These are phyloP conservation scores for Ichneumoninae sp. DNA, from an alignment of 2,888 invertebrate species.

Conservation along the genomic window DNA sequence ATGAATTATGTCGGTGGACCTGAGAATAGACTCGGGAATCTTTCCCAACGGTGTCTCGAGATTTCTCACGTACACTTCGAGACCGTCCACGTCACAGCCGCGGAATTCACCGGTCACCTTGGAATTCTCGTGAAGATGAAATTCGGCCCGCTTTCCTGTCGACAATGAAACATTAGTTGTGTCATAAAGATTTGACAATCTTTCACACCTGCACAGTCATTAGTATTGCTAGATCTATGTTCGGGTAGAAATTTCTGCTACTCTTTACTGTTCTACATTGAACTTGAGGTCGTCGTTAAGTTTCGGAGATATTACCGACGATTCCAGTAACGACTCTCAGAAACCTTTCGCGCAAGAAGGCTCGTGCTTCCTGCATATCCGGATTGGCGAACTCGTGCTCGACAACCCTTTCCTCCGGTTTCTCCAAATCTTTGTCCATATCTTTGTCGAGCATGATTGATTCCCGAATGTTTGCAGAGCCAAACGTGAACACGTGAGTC, in stretches of 20 bases:
- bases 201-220: not conserved
- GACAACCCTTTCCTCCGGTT: constrained; percentile 50
- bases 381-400: constrained; percentile 75
- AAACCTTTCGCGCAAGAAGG: constrained; percentile 84
- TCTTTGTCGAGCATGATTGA: constrained; percentile 68
- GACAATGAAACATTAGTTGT: not conserved
- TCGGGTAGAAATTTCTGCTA: not conserved
- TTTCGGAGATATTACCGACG: constrained; percentile 78
- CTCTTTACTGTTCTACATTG: not conserved
- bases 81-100: constrained; percentile 83
- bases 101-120: constrained; percentile 82
- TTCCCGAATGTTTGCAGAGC: not conserved
- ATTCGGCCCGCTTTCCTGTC: not conserved
- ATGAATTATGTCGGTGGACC: constrained; percentile 82
- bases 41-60: constrained; percentile 83
- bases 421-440: constrained; percentile 51
- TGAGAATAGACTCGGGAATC: constrained; percentile 83
- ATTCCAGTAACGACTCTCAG: constrained; percentile 82
- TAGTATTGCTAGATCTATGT: not conserved
- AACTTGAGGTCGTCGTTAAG: constrained; percentile 13
- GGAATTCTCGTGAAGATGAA: constrained; percentile 82
- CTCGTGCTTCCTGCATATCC: constrained; percentile 83
- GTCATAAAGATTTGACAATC: not conserved
- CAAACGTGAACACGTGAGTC: constrained; percentile 15
- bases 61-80: constrained; percentile 82